A percentile compares a stretch with the other conserved stretches of the same genome.
phyloP scores from a whole-genome alignment of 2,113 vertebrate species.

The Aix galericulata region DNA sequence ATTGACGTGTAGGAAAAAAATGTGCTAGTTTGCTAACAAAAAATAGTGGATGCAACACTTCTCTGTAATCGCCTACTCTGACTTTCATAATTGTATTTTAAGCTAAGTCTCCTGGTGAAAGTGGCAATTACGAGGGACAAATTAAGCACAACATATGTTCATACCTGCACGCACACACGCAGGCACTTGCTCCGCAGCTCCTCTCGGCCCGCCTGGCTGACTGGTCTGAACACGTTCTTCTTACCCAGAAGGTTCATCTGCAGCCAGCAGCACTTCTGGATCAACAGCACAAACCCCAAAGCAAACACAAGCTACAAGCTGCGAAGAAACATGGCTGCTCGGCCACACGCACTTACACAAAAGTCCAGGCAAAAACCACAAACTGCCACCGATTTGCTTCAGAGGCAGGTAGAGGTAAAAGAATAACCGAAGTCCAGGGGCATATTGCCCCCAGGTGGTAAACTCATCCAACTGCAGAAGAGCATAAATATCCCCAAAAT shows the following conservation, averaged over 20 bases:
- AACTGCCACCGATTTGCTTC: rapidly evolving
- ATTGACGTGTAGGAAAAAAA: rapidly evolving
- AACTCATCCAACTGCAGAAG: not conserved
- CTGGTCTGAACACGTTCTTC: not conserved
- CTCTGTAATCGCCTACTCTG: not conserved
- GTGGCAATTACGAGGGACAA: not conserved
- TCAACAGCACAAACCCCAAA: not conserved
- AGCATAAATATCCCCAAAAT: not conserved
- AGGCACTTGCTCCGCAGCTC: constrained; percentile 18
- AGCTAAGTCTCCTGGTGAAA: not conserved
- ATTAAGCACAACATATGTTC: not conserved
- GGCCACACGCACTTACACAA: not conserved
- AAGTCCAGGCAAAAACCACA: not conserved
- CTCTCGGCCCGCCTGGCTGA: not conserved
- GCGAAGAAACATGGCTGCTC: not conserved
- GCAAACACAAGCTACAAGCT: rapidly evolving
- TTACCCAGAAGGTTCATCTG: not conserved
- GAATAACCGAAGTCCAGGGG: not conserved
- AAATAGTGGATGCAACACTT: not conserved
- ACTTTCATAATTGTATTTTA: constrained; percentile 15
- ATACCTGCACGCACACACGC: not conserved
- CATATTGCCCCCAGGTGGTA: constrained; percentile 8
- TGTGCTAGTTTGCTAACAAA: not conserved
- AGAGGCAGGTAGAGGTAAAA: not conserved
- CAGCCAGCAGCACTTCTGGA: not conserved